phyloP scores from a whole-genome alignment of 2,113 vertebrate genomes.

The Taxidea taxus region DNA sequence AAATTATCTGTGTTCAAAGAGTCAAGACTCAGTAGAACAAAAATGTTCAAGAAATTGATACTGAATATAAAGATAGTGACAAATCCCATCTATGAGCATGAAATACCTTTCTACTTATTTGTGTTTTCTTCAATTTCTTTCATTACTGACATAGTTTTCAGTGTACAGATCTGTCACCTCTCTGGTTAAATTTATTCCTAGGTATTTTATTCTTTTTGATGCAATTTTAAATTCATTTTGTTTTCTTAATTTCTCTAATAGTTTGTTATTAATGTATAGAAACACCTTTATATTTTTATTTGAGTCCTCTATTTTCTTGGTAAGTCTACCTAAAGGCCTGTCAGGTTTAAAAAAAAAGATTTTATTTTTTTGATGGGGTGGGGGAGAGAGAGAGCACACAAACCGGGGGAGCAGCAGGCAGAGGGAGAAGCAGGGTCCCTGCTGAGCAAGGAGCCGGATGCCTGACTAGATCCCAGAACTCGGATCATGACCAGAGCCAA shows the following conservation, averaged over 20 bases:
- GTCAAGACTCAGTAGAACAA: not conserved
- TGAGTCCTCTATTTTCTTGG: not conserved
- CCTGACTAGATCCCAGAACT: too few relatives aligned
- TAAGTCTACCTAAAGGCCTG: not conserved
- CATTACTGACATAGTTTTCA: not conserved
- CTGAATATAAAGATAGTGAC: not conserved
- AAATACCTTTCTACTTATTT: not conserved
- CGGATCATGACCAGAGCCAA: too few relatives aligned
- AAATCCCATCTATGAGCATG: not conserved
- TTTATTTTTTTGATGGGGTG: too few relatives aligned
- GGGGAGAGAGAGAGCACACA: too few relatives aligned
- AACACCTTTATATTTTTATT: not conserved
- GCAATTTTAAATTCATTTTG: not conserved
- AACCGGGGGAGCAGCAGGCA: too few relatives aligned
- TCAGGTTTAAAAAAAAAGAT: not conserved
- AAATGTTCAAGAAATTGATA: not conserved
- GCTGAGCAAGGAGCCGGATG: too few relatives aligned
- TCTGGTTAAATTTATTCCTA: not conserved
- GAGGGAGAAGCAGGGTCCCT: too few relatives aligned
- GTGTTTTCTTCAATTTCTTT: not conserved
- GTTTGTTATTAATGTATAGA: not conserved
- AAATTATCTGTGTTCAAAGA: conserved; percentile 26
- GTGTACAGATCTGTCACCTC: not conserved
- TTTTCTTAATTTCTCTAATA: not conserved
- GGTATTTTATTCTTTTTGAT: not conserved